A percentile compares a stretch with the other conserved stretches of the same genome.
Conservation (phyloP, 2,113 vertebrate genomes). For the Entosphenus tridentatus region DNA sequence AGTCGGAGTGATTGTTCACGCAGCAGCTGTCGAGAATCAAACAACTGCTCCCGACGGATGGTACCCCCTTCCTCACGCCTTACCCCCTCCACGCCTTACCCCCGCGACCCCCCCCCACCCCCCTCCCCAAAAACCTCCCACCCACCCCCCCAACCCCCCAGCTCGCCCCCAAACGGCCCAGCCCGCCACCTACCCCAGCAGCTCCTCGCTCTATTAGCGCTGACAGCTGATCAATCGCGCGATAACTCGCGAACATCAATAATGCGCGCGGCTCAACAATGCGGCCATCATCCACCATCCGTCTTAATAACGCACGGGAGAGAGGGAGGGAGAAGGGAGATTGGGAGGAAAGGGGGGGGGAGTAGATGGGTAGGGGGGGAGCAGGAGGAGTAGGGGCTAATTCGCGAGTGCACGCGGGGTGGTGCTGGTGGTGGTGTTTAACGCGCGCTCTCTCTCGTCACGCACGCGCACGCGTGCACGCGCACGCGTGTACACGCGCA, state of each 20-base stretch:
- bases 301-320: conserved; percentile 85
- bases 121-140: not conserved
- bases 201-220: conserved; percentile 88
- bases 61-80: not conserved
- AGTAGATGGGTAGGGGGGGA: not conserved
- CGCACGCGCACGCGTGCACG: too few species aligned
- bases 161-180: conserved; percentile 71
- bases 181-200: conserved; percentile 61
- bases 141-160: conserved; percentile 28
- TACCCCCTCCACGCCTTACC: too few species aligned
- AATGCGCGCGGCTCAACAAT: conserved; percentile 99
- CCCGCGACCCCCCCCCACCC: not conserved
- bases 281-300: conserved; percentile 99
- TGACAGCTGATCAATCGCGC: conserved; percentile 99
- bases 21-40: conserved; percentile 3
- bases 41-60: not conserved
- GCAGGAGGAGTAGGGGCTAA: conserved; percentile 5
- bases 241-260: conserved; percentile 99
- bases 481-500: too few species aligned
- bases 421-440: too few species aligned
- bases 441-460: too few species aligned
- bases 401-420: not conserved
- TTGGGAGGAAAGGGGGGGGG: conserved; percentile 22
- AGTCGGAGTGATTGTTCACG: not conserved
- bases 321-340: conserved; percentile 17